Evolutionary conservation across 1,140 invertebrate species (phyloP), one percentile per base, ranked within the genome.

Genomic region (Sinonovacula constricta): DNA sequence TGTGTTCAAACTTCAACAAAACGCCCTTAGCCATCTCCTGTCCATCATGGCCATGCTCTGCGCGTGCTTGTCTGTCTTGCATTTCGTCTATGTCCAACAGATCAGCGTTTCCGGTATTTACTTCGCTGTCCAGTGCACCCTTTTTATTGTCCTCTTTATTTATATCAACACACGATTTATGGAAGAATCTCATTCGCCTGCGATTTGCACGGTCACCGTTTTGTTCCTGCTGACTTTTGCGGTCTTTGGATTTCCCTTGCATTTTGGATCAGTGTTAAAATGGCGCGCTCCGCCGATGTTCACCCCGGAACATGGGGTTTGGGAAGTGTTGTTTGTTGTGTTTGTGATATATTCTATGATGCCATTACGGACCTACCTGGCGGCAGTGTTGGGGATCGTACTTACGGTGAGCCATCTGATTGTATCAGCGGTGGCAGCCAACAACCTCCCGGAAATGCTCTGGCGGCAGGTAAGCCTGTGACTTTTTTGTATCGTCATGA

Each of bases 281-380:
- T 90, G 88, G 3, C 59, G 75, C 3, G 34, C 67, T 2, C 49
- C 59, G 18, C 69, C 76, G 15, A 93, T 94, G 18, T 82, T 81
- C 69, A 85, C 72, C 26, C 93, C 94, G 39, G 94, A 94, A 18
- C 95, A 96, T 85, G 96, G 96, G 12, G 94, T 95, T 2, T 96
- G 95, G 94, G 94, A 96, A 86, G 86, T 96, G 7, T 93, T 95
- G 15, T 96, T 96, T 88, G 95, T 96, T 1, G 93, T 96, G 10
- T 97, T 97, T 88, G 93, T 97, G 24, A 94, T 95, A 15, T 97
- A 97, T 83, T 95, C 95, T 12, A 94, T 97, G 92, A 94, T 97
- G 91, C 96, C 96, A 12, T 90, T 97, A 36, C 94, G 95, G 83
- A 95, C 95, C 2, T 95, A 95, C 87, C 92, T 96, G 39, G 95